Conservation (phyloP, 2,888 invertebrate genomes). For the Drosophila infuscata region DNA sequence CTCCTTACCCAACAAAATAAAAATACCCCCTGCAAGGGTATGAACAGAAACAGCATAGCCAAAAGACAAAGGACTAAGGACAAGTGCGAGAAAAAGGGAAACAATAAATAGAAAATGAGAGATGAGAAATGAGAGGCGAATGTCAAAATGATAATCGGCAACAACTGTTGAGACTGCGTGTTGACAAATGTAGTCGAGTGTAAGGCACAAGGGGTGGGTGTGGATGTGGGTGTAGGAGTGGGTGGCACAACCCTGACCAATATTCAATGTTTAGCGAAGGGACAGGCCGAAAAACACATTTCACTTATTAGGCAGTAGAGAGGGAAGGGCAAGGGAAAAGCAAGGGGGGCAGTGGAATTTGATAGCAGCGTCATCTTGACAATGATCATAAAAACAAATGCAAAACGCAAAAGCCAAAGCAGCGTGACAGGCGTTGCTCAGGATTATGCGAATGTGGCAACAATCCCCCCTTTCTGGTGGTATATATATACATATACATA, state of each 20-base stretch:
- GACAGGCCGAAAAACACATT: conserved; percentile 79
- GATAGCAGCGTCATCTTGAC: conserved; percentile 62
- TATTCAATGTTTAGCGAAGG: conserved; percentile 32
- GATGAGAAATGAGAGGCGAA: conserved; percentile 42
- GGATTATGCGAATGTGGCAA: conserved; percentile 24
- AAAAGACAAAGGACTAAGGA: conserved; percentile 16
- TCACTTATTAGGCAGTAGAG: conserved; percentile 71
- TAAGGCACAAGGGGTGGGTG: neutral
- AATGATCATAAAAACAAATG: conserved; percentile 82
- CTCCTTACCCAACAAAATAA: neutral
- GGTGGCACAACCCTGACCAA: conserved; percentile 43
- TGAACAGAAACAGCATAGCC: neutral
- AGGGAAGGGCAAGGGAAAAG: neutral
- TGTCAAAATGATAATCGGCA: conserved; percentile 83
- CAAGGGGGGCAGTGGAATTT: neutral
- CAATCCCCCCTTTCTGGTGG: neutral
- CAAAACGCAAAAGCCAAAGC: conserved; percentile 67
- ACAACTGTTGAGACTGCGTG: conserved; percentile 81
- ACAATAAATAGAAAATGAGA: conserved; percentile 31
- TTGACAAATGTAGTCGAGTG: conserved; percentile 75
- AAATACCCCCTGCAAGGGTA: neutral
- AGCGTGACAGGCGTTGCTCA: conserved; percentile 29
- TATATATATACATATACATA: neutral
- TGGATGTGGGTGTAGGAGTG: neutral
- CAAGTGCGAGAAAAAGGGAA: conserved; percentile 20